Evolutionary conservation across 2,797 vertebrate species (phyloP).

Genomic region (Sebastes steindachneri): DNA sequence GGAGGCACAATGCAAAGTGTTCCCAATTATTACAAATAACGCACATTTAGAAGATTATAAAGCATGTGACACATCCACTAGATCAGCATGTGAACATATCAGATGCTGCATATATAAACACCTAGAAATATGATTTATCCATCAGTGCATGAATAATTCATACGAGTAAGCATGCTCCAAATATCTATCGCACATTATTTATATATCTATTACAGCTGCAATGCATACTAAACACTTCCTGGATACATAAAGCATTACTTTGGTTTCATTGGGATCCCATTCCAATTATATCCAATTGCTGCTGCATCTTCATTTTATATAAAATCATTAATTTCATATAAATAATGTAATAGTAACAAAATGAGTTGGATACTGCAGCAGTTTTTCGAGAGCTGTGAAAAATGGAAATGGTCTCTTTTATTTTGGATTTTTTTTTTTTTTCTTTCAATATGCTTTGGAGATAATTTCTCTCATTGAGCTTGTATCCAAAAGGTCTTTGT

Average conservation of each 20-base stretch:
- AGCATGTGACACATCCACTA: not conserved
- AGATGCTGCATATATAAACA: not conserved
- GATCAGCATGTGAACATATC: not conserved
- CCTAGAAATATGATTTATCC: constrained; percentile 12
- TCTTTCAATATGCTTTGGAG: not conserved
- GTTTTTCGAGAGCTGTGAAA: not conserved
- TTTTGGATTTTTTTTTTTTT: not conserved
- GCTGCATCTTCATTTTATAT: not conserved
- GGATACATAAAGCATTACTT: not conserved
- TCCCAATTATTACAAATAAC: not conserved
- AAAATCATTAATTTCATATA: not conserved
- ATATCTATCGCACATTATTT: constrained; percentile 38
- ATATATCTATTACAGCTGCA: constrained; percentile 26
- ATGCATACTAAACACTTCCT: constrained; percentile 13
- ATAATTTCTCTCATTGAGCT: not conserved
- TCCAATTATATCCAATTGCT: not conserved
- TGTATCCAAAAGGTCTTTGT: not conserved
- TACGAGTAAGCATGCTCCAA: not conserved
- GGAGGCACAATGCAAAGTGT: not conserved
- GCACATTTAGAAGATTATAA: not conserved
- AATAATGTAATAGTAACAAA: not conserved
- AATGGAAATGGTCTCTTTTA: not conserved
- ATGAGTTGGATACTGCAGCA: not conserved
- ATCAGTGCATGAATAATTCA: constrained; percentile 38
- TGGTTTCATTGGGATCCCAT: not conserved